Percentiles rank a stretch among this genome's conserved stretches.
phyloP scores from a whole-genome alignment of 2,797 vertebrate genomes.

The Pteropus rufus region DNA sequence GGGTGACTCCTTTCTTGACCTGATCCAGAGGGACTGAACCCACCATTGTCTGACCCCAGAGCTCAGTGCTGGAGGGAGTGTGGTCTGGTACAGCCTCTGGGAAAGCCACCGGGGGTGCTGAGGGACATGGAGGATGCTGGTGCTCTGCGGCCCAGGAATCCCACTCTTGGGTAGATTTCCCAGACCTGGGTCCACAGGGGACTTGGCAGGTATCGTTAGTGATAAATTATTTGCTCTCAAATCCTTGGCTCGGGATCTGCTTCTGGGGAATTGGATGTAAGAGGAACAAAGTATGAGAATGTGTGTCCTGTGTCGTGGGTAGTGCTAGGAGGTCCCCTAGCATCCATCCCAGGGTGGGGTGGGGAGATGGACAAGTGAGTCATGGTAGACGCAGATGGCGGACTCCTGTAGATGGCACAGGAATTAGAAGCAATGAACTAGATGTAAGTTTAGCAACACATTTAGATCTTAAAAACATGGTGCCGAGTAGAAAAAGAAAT shows the following conservation, averaged over 20 bases:
- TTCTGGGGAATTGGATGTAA: neutral
- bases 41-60: neutral
- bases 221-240: neutral
- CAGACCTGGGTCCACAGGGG: neutral
- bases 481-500: neutral
- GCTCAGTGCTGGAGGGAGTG: neutral
- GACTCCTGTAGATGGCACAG: neutral
- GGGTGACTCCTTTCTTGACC: neutral
- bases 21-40: neutral
- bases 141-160: neutral
- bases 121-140: too few species aligned
- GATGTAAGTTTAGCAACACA: neutral
- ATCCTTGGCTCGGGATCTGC: neutral
- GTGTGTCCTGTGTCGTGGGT: rapidly evolving
- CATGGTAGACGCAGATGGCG: neutral
- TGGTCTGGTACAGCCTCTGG: neutral
- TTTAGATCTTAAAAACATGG: neutral
- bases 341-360: neutral
- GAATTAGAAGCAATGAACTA: neutral
- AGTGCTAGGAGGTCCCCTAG: neutral
- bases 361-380: neutral
- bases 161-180: neutral
- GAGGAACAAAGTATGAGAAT: neutral
- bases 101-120: rapidly evolving
- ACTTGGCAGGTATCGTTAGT: neutral